Base-by-base conservation (phyloP, 2,888 invertebrate genomes). In the Spilarctia lutea region DNA sequence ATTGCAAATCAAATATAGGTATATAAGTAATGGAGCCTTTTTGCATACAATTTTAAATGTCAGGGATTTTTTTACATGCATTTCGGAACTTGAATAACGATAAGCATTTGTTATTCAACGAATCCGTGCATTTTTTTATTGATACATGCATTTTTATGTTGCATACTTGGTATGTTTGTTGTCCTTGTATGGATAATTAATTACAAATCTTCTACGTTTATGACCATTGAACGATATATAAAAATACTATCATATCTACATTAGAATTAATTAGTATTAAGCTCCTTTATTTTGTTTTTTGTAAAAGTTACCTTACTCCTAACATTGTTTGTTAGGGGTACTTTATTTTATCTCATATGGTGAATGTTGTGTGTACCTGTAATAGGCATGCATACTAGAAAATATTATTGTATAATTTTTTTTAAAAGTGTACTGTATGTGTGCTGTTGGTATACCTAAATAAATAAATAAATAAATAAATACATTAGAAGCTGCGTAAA, bases 21-120 rank as follows among this genome's bases (percentile, higher is more conserved):
- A 73, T 69, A 67, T 69, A 65, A 68, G 76, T 70, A 77, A 73
- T 81, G 79, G 68, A 81, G 75, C 78, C 75, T 80, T 79, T 82
- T 76, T 79, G 80, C 72, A 79, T 85, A 81, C 78, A 79, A 74
- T 78, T 71, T 72, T 83, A 91, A 91, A 90, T 90, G 90, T 90
- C 91, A 91, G 88, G 88, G 90, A 85, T 88, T 81, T 83, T 77
- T 85, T 86, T 82, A 82, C 81, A 82, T 75, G 75, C 68, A 72
- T 66, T 18, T 69, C 52, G 7, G 72, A n/a, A 24, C 42, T 45
- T 33, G 30, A 68, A 33, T 48, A 24, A 70, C 39, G 78, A 63
- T 77, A 76, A 70, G 48, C 78, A 70, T 74, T 76, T 76, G 73
- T 74, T 75, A 79, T 77, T 70, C 79, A 71, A 75, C 72, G 27